Conservation (phyloP, 2,113 vertebrate genomes). For the Puffinus mauretanicus region DNA sequence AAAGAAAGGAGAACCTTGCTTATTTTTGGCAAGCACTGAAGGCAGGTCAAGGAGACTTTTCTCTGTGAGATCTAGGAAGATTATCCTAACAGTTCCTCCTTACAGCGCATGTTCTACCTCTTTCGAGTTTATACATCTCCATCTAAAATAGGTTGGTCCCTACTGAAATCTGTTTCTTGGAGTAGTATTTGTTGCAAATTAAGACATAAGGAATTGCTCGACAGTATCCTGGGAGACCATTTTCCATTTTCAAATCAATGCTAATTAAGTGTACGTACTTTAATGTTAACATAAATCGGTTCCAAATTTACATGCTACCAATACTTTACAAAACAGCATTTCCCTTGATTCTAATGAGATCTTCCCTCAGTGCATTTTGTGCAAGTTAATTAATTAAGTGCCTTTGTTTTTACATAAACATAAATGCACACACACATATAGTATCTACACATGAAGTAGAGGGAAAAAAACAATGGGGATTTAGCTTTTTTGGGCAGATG, state of each 20-base stretch:
- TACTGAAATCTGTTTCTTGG: background rate
- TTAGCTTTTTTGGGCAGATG: background rate
- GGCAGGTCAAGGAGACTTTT: background rate
- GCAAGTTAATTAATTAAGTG: background rate
- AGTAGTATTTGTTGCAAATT: background rate
- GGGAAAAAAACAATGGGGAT: background rate
- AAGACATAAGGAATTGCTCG: background rate
- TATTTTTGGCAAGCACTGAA: background rate
- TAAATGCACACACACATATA: background rate
- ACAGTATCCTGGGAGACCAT: background rate
- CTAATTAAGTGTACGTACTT: background rate
- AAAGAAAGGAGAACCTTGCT: background rate
- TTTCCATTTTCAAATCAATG: constrained; percentile 12
- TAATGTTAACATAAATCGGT: background rate
- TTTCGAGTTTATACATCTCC: background rate
- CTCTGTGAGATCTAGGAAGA: background rate
- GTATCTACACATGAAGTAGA: background rate
- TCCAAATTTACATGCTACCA: background rate
- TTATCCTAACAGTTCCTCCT: background rate
- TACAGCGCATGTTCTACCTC: background rate
- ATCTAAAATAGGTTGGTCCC: background rate
- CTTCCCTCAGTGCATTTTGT: background rate
- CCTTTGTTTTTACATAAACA: background rate
- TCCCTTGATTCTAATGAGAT: background rate
- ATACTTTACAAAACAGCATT: background rate